Evolutionary conservation across 2,888 invertebrate species (phyloP), one percentile per base, ranked within the genome.

Genomic region (Tetranychus truncatus): DNA sequence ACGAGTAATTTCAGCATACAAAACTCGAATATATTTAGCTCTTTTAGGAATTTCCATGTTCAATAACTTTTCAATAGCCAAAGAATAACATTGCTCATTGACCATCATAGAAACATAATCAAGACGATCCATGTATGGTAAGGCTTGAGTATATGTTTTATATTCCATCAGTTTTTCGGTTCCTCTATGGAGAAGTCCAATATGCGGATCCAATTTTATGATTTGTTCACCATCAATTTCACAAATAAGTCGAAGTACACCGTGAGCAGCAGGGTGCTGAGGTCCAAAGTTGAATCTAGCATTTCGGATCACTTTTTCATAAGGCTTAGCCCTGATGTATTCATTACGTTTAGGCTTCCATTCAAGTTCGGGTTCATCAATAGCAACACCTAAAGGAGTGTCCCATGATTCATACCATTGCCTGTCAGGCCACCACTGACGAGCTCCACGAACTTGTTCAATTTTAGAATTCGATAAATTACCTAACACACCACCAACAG

Each of bases 31-130:
- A 81, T 91, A 97, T 83, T 99, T 96, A 0, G 95, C 99, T 74
- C 99, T 85, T 0, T 91, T 78, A 0, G 96, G 95, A n/a, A 95
- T 87, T 55, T 95, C 92, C 78, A 96, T 93, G 81, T 96, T 96
- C 0, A 99, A 86, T 1, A 99, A 85, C 81, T 96, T 97, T 83
- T 99, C 99, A 0, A 97, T 90, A 1, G 97, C 97, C 77, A 99
- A 82, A 1, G 95, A 93, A 84, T 90, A 99, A 81, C 92, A 92
- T 81, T 99, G 96, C 82, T 99, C 97, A 82, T 97, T 99, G 84
- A 92, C 92, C 97, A 99, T 97, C 96, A 97, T 97, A 0, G 96
- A 96, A 0, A 96, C 95, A 81, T 99, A 99, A 84, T 99, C 97
- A 75, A 97, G 85, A 0, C 96, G 89, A 85, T 99, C 97, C 82